phyloP scores from a whole-genome alignment of 2,888 invertebrate species.

The Tuta absoluta region DNA sequence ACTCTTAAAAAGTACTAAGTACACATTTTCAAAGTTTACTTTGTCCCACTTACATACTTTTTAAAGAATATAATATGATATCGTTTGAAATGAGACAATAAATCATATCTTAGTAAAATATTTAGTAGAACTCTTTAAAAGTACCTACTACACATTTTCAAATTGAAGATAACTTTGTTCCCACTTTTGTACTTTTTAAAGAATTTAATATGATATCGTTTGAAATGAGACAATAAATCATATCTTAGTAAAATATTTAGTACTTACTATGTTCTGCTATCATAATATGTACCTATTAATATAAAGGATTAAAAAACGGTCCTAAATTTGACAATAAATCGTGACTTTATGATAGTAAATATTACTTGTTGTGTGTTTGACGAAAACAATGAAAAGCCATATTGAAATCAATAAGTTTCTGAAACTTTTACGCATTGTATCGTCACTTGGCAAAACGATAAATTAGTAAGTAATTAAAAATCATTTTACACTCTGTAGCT shows the following conservation, averaged over 20 bases:
- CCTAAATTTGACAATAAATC: background rate
- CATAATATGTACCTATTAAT: no score
- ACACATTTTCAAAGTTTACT: no score
- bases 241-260: background rate
- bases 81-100: no score
- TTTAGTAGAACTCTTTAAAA: no score
- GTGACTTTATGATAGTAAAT: background rate
- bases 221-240: constrained; percentile 17
- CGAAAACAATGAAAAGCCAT: background rate
- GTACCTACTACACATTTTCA: no score
- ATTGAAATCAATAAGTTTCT: constrained; percentile 32
- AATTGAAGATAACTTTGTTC: no score
- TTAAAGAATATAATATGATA: no score
- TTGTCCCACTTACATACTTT: no score
- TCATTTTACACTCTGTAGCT: constrained; percentile 69
- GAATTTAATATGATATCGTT: no score
- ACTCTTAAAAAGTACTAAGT: background rate
- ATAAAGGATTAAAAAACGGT: background rate
- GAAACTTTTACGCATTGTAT: constrained; percentile 40
- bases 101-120: no score
- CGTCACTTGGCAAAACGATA: constrained; percentile 37
- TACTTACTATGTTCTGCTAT: no score
- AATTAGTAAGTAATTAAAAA: constrained; percentile 49
- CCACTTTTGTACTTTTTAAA: no score
- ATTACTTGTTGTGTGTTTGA: constrained; percentile 2